Evolutionary conservation across 2,113 vertebrate species (phyloP), one percentile per base, ranked within the genome.

Genomic region (Empidonax alnorum): DNA sequence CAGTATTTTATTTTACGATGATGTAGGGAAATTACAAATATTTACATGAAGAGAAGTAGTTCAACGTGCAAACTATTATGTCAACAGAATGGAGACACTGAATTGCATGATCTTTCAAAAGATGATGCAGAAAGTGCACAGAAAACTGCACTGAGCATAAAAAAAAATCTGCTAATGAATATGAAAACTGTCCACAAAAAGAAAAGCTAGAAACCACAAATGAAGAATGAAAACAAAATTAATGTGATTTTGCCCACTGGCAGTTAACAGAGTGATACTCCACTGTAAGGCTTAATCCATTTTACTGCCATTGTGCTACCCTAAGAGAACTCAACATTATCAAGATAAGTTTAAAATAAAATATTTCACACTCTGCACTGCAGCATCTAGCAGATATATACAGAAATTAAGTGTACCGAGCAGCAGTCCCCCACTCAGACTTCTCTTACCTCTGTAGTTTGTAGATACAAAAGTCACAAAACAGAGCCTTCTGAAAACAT

Each of bases 171-270:
- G 33, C 15, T 85, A 84, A 83, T 63, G 18, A 94, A 81, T 90
- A 96, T 14, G 27, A 90, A 83, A 87, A 77, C 30, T 42, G 53
- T 61, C 61, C 74, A 86, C 49, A 89, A 71, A 87, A 82, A 94
- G 76, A 62, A 66, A 73, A 78, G 37, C 68, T 42, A 67, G 55
- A 94, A 96, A 95, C 91, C 91, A 96, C 95, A 93, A 94, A 90
- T 72, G 68, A 94, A 86, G 82, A 94, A 85, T 62, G 68, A 83
- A 93, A 96, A 88, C 82, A 92, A 84, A 90, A 91, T 81, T 78
- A 90, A 96, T 75, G 62, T 52, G 56, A 85, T 84, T 87, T 80
- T 86, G 27, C 56, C 76, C 46, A 63, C 63, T 88, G 71, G 52
- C 72, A 95, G 50, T 95, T 91, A 94, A 95, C 21, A 87, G 28